Conservation (phyloP, 2,113 vertebrate genomes). For the Callopanchax toddi region DNA sequence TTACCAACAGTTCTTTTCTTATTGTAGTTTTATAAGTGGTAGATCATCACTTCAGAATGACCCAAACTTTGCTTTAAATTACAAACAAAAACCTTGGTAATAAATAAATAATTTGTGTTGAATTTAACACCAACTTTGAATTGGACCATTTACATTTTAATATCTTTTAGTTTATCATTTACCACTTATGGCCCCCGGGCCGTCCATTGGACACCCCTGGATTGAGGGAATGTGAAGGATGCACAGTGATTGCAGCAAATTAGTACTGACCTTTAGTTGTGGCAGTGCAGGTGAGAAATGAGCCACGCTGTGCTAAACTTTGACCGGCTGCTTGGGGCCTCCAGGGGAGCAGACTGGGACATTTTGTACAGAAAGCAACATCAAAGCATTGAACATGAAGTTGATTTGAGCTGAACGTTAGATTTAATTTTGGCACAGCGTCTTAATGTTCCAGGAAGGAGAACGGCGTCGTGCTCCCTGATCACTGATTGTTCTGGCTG, state of each 20-base stretch:
- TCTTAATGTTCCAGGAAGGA: not conserved
- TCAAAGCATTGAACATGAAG: not conserved
- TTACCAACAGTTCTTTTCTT: too few species aligned
- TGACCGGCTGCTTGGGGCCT: slow-evolving; percentile 11
- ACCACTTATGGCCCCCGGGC: too few species aligned
- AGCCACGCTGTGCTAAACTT: slow-evolving; percentile 14
- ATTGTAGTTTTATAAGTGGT: too few species aligned
- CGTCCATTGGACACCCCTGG: too few species aligned
- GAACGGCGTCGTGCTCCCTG: not conserved
- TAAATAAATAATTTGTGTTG: too few species aligned
- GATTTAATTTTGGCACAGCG: slow-evolving; percentile 10
- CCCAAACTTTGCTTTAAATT: too few species aligned
- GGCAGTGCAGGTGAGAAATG: slow-evolving; percentile 11
- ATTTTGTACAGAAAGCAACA: slow-evolving; percentile 42
- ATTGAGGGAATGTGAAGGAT: slow-evolving; percentile 17
- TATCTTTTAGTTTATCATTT: too few species aligned
- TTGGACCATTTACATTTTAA: too few species aligned
- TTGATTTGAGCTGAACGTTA: slow-evolving; percentile 6
- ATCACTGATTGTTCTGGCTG: slow-evolving; percentile 1
- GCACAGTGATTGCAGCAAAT: slow-evolving; percentile 12
- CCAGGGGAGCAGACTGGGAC: slow-evolving; percentile 28
- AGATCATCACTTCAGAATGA: too few species aligned
- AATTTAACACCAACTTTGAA: too few species aligned
- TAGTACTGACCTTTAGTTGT: slow-evolving; percentile 4
- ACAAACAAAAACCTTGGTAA: too few species aligned